Conservation (phyloP, 2,113 vertebrate species). For the Sigmodon hispidus region DNA sequence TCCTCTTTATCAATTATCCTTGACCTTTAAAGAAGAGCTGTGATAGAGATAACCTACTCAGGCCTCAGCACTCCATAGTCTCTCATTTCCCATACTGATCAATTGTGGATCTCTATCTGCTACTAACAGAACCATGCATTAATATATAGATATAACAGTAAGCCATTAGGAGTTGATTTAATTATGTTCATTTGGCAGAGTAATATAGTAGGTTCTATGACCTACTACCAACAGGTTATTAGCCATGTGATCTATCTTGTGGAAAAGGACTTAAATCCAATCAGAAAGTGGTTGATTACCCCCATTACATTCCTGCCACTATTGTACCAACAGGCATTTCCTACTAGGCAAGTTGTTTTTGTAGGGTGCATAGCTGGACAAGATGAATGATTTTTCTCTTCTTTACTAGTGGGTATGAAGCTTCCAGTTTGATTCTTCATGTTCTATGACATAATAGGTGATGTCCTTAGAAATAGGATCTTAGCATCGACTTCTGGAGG, state of each 20-base stretch:
- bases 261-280: background rate
- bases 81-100: background rate
- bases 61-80: background rate
- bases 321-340: no score
- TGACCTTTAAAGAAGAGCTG: background rate
- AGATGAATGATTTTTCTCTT: background rate
- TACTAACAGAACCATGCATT: background rate
- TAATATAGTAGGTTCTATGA: background rate
- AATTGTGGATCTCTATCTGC: background rate
- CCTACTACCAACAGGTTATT: background rate
- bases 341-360: background rate
- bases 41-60: background rate
- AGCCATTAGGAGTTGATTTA: background rate
- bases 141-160: background rate
- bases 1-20: background rate
- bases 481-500: background rate
- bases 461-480: background rate
- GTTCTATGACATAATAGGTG: background rate
- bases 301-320: background rate
- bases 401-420: background rate
- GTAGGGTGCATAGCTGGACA: background rate
- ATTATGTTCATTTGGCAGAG: background rate
- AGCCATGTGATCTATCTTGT: no score
- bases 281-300: background rate
- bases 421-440: background rate